A percentile compares a stretch with the other conserved stretches of the same genome.
Evolutionary conservation across 1,140 invertebrate genomes (phyloP).

Genomic region (Drosophila nigrodunni): DNA sequence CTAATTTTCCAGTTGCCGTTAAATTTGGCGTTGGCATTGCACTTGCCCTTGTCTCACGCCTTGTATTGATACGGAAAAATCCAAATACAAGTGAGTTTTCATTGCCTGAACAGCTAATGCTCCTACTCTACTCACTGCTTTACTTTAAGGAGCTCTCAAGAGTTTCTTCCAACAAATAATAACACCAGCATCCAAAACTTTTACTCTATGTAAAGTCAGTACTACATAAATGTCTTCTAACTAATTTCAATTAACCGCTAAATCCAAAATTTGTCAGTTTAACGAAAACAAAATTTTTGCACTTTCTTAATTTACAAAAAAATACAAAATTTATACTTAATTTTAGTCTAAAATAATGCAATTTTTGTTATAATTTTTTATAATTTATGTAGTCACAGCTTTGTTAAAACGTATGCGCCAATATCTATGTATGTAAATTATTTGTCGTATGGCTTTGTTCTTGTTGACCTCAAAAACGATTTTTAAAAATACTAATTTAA

Average conservation of each 20-base stretch:
- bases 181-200: too few relatives aligned
- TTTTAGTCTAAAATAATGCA: slow-evolving; percentile 44
- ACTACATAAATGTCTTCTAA: too few relatives aligned
- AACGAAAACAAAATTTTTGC: slow-evolving; percentile 57
- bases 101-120: slow-evolving; percentile 53
- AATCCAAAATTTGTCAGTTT: background rate
- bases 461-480: slow-evolving; percentile 31
- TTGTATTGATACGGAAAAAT: slow-evolving; percentile 87
- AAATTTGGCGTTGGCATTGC: slow-evolving; percentile 91
- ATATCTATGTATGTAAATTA: slow-evolving; percentile 79
- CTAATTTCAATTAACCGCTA: too few relatives aligned
- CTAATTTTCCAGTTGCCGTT: slow-evolving; percentile 89
- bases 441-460: slow-evolving; percentile 66
- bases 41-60: slow-evolving; percentile 90
- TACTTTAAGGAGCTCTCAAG: too few relatives aligned
- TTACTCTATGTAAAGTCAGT: too few relatives aligned
- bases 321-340: background rate
- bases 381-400: slow-evolving; percentile 75
- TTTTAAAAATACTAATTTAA: slow-evolving; percentile 50
- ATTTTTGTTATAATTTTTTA: slow-evolving; percentile 54
- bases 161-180: too few relatives aligned
- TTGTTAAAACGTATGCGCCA: slow-evolving; percentile 72
- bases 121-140: slow-evolving; percentile 15
- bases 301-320: slow-evolving; percentile 72
- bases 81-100: slow-evolving; percentile 85